These are phyloP conservation scores for Aythya baeri DNA, from an alignment of 2,113 vertebrate species.

Conservation along the genomic window DNA sequence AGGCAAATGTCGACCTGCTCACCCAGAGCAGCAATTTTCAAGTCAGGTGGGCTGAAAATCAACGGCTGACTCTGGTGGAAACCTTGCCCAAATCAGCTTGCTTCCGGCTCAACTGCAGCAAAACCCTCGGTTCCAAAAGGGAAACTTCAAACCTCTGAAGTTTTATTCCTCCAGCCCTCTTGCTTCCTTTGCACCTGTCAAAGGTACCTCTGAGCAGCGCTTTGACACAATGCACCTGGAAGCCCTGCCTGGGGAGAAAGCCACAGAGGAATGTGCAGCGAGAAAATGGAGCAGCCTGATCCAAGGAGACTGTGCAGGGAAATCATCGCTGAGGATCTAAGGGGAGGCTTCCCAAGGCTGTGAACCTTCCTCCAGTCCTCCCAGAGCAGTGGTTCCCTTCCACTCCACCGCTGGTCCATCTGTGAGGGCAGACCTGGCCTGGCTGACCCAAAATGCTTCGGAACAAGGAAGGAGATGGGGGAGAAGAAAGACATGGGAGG, in stretches of 20 bases:
- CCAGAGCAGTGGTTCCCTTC: neutral
- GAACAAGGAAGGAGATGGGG: neutral
- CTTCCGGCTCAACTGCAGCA: neutral
- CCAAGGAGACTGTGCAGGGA: neutral
- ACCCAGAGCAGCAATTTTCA: neutral
- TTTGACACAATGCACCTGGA: neutral
- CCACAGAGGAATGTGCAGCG: too few species aligned
- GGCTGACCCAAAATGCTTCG: rapidly evolving
- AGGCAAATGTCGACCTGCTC: neutral
- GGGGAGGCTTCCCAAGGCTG: neutral
- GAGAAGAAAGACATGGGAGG: neutral
- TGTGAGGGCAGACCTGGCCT: too few species aligned
- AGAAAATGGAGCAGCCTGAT: neutral
- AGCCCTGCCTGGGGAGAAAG: neutral
- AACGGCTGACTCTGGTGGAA: rapidly evolving
- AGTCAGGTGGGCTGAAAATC: neutral
- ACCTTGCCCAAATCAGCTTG: neutral
- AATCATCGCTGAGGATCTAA: neutral
- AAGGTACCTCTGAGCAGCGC: neutral
- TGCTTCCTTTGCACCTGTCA: neutral
- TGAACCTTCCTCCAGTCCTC: neutral
- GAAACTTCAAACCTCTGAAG: neutral
- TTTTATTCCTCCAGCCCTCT: neutral
- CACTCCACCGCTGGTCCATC: too few species aligned
- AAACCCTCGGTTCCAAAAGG: neutral